Evolutionary conservation across 2,797 vertebrate genomes (phyloP), one percentile per base, ranked within the genome.

Genomic region (Cossypha dichroa): DNA sequence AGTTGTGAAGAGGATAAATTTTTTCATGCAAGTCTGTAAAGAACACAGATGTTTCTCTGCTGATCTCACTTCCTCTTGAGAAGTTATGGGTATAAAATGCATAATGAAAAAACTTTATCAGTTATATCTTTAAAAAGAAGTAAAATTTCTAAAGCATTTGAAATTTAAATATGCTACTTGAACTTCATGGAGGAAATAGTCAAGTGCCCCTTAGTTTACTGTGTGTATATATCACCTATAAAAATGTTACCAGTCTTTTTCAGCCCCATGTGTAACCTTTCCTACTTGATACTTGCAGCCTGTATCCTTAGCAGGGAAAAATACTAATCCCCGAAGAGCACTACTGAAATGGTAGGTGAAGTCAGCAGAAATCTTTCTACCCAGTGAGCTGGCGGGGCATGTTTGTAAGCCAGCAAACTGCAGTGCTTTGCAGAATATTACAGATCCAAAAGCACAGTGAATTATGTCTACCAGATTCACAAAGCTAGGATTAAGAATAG

Each of bases 291-390:
- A 15, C 49, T 88, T 85, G 56, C 72, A 79, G 64, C 49, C 76
- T 49, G 5, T 85, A 41, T 82, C 59, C 36, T 84, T 70, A 85
- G 72, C 66, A 49, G 62, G 41, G 75, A 63, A 84, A 95, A 88
- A 33, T 72, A 85, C 84, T 95, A 96, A 95, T 93, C 87, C 72
- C 87, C n/a, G 46, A 63, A 93, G 86, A 95, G 58, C 43, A 80
- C 21, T 25, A 60, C 76, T 88, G 88, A 90, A 96, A 85, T 34
- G 84, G 68, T 88, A 55, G 15, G 25, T 87, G 72, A 76, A 96
- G 95, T 97, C 96, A 96, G 95, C 94, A 95, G 79, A 93, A 95
- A 72, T 75, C 48, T 78, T 90, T 95, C 72, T 77, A 75, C 56
- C 58, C 66, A 41, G 74, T 16, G 62, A 93, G 88, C 88, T 92